Evolutionary conservation across 2,797 vertebrate species (phyloP), one percentile per base, ranked within the genome.

Genomic region (Vireo griseus): DNA sequence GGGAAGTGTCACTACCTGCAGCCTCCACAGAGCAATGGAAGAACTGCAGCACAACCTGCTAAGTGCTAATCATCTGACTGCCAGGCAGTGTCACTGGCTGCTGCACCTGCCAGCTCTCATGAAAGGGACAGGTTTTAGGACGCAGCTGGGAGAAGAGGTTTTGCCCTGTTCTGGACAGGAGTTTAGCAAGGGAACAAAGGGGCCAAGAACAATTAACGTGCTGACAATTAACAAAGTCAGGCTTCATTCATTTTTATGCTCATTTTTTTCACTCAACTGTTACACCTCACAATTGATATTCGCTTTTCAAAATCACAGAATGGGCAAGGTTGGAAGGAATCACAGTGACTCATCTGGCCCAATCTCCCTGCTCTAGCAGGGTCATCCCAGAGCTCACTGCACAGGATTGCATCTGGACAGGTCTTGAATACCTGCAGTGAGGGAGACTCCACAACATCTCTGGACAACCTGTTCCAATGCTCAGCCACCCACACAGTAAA

Each of bases 41-140:
- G 51, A 84, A 59, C 47, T 11, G n/a, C 18, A 7, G 22, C 20
- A 86, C 29, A 3, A 0, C 20, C 66, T 0, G 0, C 28, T 35
- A 57, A 61, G 50, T 18, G 28, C 40, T 25, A 57, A 83, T 44
- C 9, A 3, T 48, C 51, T 2, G 3, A 61, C 31, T 45, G 51
- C 40, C 72, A 62, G 37, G 26, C 57, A 59, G 20, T 3, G 24
- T 33, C 76, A 74, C 39, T 33, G 42, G 51, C 71, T 83, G 52
- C 75, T 66, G 33, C 3, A 4, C 33, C 65, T 17, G 54, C 39
- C 69, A 55, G 47, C 65, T 31, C 86, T n/a, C 3, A 0, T 51
- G 40, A 37, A 48, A 62, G 10, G 47, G n/a, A 86, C 28, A 10
- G 19, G 33, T 44, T 52, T 69, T 31, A 94, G 47, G 39, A 72